Base-by-base conservation (phyloP, 1,140 invertebrate species). In the Pteromalus puparum region DNA sequence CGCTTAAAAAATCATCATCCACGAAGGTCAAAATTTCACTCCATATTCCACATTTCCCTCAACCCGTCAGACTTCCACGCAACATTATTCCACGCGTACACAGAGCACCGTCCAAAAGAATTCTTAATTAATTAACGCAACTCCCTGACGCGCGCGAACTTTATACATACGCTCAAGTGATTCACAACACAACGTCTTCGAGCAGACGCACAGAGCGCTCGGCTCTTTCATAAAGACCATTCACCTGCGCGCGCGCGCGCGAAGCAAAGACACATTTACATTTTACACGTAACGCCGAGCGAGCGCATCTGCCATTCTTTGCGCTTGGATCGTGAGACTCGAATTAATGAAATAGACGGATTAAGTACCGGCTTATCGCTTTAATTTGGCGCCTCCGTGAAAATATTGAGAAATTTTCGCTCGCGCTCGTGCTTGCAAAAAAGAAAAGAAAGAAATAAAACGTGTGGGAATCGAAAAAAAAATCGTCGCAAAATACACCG, bases 111-210 rank as follows among this genome's bases (percentile, higher is more conserved):
- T 53, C 4, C 48, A 53, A n/a, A 86, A 87, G 75, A 81, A 85
- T 88, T 86, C 74, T 89, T 87, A 89, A 89, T 88, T 89, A 89
- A 89, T 88, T 89, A 89, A 87, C 86, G 85, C 86, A 85, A 87
- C 80, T 85, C 6, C 86, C 84, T 85, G 86, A 85, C 76, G 73
- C 87, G 76, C 79, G 73, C 79, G 73, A 85, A 86, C 87, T 87
- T 87, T 88, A 87, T 87, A 68, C 84, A 26, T 24, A 18, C 65
- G 21, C 65, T n/a, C 24, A 53, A 53, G 85, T 87, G 87, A 87
- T 87, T 88, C 88, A 87, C 73, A 46, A 13, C 13, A 21, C 24
- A 30, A 53, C 48, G 13, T 7, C 48, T 53, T 53, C 15, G 18
- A 53, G 38, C 21, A 74, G 3, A 74, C n/a, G 30, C 2, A 42